Percentiles rank a stretch among this genome's conserved stretches.
These are phyloP conservation scores for Tachuris rubrigastra DNA, from an alignment of 2,113 vertebrate genomes.

Conservation along the genomic window DNA sequence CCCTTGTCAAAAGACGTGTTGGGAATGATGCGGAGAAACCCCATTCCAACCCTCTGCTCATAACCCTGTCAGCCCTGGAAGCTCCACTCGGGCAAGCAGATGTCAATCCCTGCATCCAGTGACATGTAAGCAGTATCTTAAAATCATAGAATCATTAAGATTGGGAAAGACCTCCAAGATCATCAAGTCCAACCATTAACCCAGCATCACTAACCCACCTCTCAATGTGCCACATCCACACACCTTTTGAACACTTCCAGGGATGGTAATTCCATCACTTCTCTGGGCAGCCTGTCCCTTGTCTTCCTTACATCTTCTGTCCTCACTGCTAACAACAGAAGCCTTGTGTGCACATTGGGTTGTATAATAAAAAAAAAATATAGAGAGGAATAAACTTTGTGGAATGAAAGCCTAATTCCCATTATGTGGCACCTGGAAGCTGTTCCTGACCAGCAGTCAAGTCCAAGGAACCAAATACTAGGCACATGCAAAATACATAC, in stretches of 20 bases:
- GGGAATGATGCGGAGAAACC: not conserved
- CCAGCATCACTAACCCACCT: not conserved
- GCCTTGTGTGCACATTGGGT: rapidly evolving
- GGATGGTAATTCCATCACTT: not conserved
- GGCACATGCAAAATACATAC: not conserved
- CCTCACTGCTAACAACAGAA: not conserved
- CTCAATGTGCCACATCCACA: not conserved
- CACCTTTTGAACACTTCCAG: not conserved
- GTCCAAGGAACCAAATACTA: not conserved
- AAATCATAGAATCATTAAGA: not conserved
- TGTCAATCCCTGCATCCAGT: rapidly evolving
- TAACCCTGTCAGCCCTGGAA: rapidly evolving
- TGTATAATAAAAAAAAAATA: rapidly evolving
- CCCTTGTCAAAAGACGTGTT: not conserved
- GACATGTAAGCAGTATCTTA: rapidly evolving
- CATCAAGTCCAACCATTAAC: not conserved
- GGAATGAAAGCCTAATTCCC: not conserved
- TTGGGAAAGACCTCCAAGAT: not conserved
- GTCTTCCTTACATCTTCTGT: not conserved
- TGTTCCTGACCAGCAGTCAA: not conserved
- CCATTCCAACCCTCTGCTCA: not conserved
- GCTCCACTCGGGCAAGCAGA: too few relatives aligned
- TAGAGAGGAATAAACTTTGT: not conserved
- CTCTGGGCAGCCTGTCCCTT: not conserved
- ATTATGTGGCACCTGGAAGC: not conserved